Conservation (phyloP, 2,113 vertebrate genomes). For the Acrocephalus kingi region DNA sequence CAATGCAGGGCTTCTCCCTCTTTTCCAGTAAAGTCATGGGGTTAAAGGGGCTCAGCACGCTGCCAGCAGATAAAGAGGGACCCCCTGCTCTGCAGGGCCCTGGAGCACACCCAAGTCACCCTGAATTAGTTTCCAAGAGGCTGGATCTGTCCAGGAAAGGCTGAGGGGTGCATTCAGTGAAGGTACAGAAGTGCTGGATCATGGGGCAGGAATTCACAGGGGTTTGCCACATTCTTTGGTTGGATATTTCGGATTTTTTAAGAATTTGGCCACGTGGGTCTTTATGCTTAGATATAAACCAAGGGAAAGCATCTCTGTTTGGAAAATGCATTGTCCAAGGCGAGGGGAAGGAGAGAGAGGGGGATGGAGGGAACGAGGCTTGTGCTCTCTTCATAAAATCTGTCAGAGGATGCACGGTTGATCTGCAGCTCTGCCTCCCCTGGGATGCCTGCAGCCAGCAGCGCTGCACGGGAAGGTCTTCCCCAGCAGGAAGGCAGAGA, state of each 20-base stretch:
- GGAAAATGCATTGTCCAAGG: neutral
- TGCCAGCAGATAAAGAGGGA: neutral
- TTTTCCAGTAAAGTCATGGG: accelerated
- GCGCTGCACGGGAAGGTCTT: neutral
- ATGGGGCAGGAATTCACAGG: neutral
- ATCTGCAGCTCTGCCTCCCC: conserved; percentile 14
- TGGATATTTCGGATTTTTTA: neutral
- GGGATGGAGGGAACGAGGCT: neutral
- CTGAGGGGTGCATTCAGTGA: neutral
- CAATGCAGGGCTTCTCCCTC: neutral
- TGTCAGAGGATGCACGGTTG: neutral
- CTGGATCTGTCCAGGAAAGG: neutral
- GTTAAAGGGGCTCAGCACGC: neutral
- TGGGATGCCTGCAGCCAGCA: neutral
- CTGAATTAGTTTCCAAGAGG: neutral
- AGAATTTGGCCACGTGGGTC: neutral
- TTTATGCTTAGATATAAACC: neutral
- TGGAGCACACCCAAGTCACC: neutral
- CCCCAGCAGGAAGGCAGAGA: neutral
- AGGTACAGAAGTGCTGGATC: accelerated
- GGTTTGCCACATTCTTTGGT: neutral
- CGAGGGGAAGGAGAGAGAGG: neutral
- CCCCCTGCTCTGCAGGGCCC: neutral
- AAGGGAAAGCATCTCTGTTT: neutral
- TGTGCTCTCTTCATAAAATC: neutral